Percentiles rank a stretch among this genome's conserved stretches.
These are phyloP conservation scores for Danio jaintianensis DNA, from an alignment of 2,797 vertebrate genomes.

Conservation along the genomic window DNA sequence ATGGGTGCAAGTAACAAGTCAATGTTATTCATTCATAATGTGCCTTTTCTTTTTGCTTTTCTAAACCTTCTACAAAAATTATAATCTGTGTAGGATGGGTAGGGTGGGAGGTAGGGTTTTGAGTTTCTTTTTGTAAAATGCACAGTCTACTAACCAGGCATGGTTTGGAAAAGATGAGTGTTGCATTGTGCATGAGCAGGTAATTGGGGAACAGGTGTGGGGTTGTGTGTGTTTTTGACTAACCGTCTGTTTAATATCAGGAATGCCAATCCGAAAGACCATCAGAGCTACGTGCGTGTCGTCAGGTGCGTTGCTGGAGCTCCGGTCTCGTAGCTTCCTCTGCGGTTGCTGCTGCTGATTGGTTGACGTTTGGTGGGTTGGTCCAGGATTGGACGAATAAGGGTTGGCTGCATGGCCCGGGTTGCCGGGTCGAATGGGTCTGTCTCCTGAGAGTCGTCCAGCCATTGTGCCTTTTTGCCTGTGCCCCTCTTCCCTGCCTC, in stretches of 20 bases:
- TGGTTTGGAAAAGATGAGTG: slow-evolving; percentile 18
- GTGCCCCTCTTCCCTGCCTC: slow-evolving; percentile 71
- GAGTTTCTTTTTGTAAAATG: no score
- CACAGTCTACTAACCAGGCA: neutral
- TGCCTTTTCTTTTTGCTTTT: no score
- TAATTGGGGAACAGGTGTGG: slow-evolving; percentile 33
- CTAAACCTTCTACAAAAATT: no score
- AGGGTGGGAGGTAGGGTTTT: no score
- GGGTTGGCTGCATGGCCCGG: slow-evolving; percentile 77
- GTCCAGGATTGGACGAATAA: slow-evolving; percentile 77
- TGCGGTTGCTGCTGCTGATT: slow-evolving; percentile 71
- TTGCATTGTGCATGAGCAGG: neutral
- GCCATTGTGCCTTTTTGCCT: slow-evolving; percentile 73
- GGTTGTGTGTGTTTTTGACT: slow-evolving; percentile 62
- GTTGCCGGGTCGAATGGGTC: slow-evolving; percentile 74
- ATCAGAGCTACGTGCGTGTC: slow-evolving; percentile 92
- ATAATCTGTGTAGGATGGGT: no score
- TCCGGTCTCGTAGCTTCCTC: slow-evolving; percentile 83
- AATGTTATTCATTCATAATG: no score
- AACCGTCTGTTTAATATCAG: slow-evolving; percentile 95
- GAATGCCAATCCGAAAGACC: slow-evolving; percentile 95
- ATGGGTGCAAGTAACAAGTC: no score
- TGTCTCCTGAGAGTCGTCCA: slow-evolving; percentile 67
- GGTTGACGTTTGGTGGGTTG: slow-evolving; percentile 74
- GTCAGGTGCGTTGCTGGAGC: slow-evolving; percentile 81